Conservation (phyloP, 2,888 invertebrate species). For the Macrophya alboannulata region DNA sequence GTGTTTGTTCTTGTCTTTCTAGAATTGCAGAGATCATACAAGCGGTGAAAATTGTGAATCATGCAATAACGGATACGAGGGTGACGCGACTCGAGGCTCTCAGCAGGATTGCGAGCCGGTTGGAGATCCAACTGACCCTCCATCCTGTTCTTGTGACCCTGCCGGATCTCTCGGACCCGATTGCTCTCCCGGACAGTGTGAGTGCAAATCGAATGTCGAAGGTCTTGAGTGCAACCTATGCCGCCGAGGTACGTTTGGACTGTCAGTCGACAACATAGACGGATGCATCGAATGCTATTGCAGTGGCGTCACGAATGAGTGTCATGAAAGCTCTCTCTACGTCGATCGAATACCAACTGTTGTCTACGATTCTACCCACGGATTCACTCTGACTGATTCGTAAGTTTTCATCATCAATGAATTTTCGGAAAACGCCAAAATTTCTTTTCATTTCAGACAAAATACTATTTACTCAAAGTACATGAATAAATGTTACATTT, state of each 20-base stretch:
- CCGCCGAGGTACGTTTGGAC: conserved; percentile 89
- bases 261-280: conserved; percentile 85
- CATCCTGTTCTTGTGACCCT: conserved; percentile 86
- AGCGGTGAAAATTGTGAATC: conserved; percentile 92
- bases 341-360: conserved; percentile 86
- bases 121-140: conserved; percentile 77
- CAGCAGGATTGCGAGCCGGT: conserved; percentile 80
- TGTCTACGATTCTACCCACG: conserved; percentile 82
- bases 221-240: conserved; percentile 91
- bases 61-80: conserved; percentile 91
- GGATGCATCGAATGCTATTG: conserved; percentile 96
- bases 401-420: conserved; percentile 71
- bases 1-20: conserved; percentile 57
- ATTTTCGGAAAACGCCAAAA: background rate
- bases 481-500: background rate
- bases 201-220: conserved; percentile 89
- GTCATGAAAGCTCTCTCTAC: conserved; percentile 86
- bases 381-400: conserved; percentile 85
- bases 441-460: background rate
- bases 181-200: conserved; percentile 83
- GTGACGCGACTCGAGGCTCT: conserved; percentile 83
- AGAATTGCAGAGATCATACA: conserved; percentile 95
- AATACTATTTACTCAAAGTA: background rate
- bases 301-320: conserved; percentile 89
- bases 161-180: conserved; percentile 82